Percentiles rank a stretch among this genome's conserved stretches.
Conservation (phyloP, 2,113 vertebrate genomes). For the Isurus oxyrinchus region DNA sequence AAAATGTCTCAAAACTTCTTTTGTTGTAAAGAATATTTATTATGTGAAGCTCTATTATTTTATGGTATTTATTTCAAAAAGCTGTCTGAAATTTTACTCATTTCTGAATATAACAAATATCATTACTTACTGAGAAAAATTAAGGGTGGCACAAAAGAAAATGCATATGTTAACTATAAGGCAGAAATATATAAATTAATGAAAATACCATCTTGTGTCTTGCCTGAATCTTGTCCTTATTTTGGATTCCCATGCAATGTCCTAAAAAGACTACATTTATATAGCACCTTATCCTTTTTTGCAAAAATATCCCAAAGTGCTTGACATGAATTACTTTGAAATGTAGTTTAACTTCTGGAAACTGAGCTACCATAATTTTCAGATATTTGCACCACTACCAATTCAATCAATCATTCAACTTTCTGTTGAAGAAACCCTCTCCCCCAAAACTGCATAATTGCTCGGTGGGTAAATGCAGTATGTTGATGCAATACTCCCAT, state of each 20-base stretch:
- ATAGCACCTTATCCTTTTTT: background rate
- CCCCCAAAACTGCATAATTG: background rate
- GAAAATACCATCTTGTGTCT: slow-evolving; percentile 57
- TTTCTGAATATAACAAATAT: slow-evolving; percentile 99
- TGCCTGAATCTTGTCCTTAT: slow-evolving; percentile 5
- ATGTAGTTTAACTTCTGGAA: background rate
- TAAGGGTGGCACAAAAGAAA: slow-evolving; percentile 86
- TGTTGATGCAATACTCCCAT: background rate
- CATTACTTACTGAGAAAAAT: slow-evolving; percentile 89
- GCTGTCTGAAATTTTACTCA: slow-evolving; percentile 95
- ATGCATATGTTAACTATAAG: slow-evolving; percentile 99
- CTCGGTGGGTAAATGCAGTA: background rate
- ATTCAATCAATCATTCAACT: background rate
- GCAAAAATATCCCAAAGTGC: background rate
- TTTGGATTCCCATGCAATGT: background rate
- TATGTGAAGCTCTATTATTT: slow-evolving; percentile 99
- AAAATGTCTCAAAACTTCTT: slow-evolving; percentile 89
- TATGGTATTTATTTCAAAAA: slow-evolving; percentile 99
- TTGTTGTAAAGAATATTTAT: slow-evolving; percentile 99
- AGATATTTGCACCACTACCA: background rate
- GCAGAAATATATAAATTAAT: slow-evolving; percentile 99
- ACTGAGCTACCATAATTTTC: background rate
- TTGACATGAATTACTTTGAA: background rate
- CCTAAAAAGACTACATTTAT: background rate
- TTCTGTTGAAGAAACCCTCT: background rate